phyloP scores from a whole-genome alignment of 2,888 invertebrate genomes.

The Cataglyphis livida region DNA sequence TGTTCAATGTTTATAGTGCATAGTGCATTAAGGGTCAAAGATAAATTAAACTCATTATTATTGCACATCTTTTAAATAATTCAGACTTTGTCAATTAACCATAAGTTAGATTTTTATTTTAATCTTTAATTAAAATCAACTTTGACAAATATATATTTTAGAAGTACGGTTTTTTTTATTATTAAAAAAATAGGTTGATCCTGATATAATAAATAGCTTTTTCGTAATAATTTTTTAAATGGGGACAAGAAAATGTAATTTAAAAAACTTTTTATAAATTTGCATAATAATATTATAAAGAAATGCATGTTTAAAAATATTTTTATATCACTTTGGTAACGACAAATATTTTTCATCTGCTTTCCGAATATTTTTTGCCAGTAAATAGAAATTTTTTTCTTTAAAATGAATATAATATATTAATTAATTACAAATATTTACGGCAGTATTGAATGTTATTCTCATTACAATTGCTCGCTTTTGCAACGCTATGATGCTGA shows the following conservation, averaged over 20 bases:
- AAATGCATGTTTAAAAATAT: background rate
- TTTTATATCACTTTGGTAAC: background rate
- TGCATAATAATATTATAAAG: background rate
- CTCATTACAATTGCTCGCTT: background rate
- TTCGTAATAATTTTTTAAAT: constrained; percentile 6
- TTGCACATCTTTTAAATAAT: constrained; percentile 2
- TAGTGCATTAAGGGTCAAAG: constrained; percentile 9
- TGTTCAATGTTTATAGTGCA: constrained; percentile 32
- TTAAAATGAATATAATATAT: background rate
- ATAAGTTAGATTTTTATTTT: background rate
- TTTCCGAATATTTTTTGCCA: background rate
- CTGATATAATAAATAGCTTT: background rate
- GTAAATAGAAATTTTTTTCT: background rate
- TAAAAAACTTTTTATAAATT: constrained; percentile 1
- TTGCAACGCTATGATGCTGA: background rate
- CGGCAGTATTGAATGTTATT: background rate
- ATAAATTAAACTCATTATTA: background rate
- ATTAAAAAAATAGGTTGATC: background rate
- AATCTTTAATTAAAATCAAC: background rate
- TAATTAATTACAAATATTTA: background rate
- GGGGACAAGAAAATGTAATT: background rate
- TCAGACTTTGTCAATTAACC: background rate
- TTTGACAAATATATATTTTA: background rate
- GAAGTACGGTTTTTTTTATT: background rate
- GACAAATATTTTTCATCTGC: background rate